A percentile compares a stretch with the other conserved stretches of the same genome.
Conservation (phyloP, 2,113 vertebrate genomes). For the Indicator indicator region DNA sequence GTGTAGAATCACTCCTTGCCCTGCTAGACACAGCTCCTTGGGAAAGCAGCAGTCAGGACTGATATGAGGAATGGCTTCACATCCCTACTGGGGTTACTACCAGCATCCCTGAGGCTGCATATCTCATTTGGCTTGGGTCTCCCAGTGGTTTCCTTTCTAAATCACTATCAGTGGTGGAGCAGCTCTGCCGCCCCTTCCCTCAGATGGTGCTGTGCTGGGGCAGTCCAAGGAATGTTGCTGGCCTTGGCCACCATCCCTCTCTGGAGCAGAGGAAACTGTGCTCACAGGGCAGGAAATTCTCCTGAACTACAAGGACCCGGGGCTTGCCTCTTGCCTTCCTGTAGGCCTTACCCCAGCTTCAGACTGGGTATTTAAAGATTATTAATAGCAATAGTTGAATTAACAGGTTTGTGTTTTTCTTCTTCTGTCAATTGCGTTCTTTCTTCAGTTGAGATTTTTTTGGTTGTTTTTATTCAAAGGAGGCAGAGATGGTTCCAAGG, state of each 20-base stretch:
- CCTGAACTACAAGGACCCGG: constrained; percentile 5
- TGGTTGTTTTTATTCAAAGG: neutral
- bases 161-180: neutral
- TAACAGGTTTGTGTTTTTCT: neutral
- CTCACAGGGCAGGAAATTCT: constrained; percentile 46
- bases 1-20: neutral
- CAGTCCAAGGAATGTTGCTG: neutral
- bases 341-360: neutral
- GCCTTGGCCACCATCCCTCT: neutral
- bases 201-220: rapidly evolving
- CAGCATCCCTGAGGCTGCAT: rapidly evolving
- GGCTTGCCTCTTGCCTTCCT: neutral
- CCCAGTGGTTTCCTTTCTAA: neutral
- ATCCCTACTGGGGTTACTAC: neutral
- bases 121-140: neutral
- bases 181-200: neutral
- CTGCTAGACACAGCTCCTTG: neutral
- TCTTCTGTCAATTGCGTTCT: neutral
- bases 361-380: neutral
- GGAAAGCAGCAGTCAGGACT: neutral
- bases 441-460: neutral
- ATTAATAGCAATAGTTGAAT: constrained; percentile 5
- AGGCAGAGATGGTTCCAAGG: neutral
- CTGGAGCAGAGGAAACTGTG: neutral
- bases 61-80: neutral